Evolutionary conservation across 2,888 invertebrate species (phyloP).

Genomic region (Griposia aprilina): DNA sequence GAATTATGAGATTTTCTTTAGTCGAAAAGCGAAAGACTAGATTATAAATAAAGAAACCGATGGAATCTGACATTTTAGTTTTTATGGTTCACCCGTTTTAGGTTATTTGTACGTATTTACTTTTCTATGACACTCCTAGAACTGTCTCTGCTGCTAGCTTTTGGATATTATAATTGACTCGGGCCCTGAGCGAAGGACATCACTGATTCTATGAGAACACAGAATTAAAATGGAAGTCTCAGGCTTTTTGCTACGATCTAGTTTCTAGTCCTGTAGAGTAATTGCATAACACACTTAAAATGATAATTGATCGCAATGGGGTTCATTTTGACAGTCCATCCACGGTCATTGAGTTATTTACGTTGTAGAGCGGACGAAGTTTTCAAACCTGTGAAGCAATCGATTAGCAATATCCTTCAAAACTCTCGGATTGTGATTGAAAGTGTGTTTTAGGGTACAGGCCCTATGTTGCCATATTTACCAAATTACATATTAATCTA

Average conservation of each 20-base stretch:
- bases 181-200: neutral
- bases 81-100: neutral
- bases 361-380: neutral
- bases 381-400: neutral
- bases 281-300: neutral
- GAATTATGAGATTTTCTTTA: slow-evolving; percentile 36
- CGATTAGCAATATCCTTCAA: neutral
- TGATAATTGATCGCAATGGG: neutral
- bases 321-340: neutral
- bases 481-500: neutral
- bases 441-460: neutral
- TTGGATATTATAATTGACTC: neutral
- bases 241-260: neutral
- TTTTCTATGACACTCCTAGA: neutral
- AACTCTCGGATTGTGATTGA: neutral
- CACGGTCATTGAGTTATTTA: neutral
- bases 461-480: neutral
- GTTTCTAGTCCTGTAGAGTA: neutral
- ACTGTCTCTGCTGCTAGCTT: neutral
- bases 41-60: slow-evolving; percentile 17
- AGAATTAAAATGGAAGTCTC: neutral
- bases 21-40: slow-evolving; percentile 25
- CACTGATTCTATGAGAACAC: neutral
- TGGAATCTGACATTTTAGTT: neutral
- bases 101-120: neutral